Evolutionary conservation across 2,113 vertebrate genomes (phyloP).

Genomic region (Aix galericulata): DNA sequence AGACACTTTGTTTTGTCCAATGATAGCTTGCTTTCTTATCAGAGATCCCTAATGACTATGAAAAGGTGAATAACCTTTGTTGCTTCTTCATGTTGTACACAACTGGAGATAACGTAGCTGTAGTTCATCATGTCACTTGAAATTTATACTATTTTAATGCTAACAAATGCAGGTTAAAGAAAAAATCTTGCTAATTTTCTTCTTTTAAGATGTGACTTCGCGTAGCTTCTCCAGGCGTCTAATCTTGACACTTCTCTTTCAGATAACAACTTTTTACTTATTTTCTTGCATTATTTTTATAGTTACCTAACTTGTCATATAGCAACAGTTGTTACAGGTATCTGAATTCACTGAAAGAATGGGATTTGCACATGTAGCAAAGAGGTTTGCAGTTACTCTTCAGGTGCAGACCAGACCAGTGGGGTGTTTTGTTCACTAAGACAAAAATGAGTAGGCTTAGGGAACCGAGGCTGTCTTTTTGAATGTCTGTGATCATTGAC

Average conservation of each 20-base stretch:
- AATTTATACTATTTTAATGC: background rate
- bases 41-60: background rate
- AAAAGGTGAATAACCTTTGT: background rate
- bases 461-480: background rate
- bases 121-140: background rate
- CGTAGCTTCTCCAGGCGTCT: background rate
- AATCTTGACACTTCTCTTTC: background rate
- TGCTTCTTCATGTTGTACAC: background rate
- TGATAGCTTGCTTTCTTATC: accelerated
- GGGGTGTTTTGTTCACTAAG: background rate
- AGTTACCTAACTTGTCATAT: background rate
- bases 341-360: background rate
- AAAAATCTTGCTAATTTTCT: background rate
- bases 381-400: background rate
- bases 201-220: background rate
- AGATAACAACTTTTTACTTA: background rate
- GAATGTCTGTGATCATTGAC: background rate
- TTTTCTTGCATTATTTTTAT: background rate
- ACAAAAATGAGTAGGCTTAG: background rate
- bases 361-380: background rate
- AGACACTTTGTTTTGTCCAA: background rate
- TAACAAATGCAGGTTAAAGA: background rate
- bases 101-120: background rate
- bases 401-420: background rate
- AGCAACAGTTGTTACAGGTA: background rate